A percentile compares a stretch with the other conserved stretches of the same genome.
phyloP scores from a whole-genome alignment of 2,797 vertebrate species.

The Benthosema pterotum region DNA sequence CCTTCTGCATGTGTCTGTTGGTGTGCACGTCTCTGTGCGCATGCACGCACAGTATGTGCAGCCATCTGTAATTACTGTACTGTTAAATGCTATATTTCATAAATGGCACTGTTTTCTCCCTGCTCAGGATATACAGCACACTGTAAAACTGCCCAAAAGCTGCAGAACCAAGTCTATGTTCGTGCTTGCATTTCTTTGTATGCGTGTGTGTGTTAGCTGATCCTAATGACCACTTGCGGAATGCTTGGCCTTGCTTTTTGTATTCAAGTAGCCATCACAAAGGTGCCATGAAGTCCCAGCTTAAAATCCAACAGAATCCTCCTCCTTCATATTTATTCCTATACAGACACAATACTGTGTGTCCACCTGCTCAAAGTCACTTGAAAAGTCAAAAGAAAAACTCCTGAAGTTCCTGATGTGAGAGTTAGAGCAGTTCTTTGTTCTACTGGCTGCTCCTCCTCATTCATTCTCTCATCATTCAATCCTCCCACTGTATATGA shows the following conservation, averaged over 20 bases:
- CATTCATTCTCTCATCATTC: conserved; percentile 44
- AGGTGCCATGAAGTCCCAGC: conserved; percentile 56
- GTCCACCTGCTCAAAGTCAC: not conserved
- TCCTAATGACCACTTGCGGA: conserved; percentile 42
- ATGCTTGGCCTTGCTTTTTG: conserved; percentile 47
- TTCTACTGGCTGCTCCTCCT: conserved; percentile 31
- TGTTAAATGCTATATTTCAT: conserved; percentile 63
- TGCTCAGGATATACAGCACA: conserved; percentile 57
- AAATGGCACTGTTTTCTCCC: conserved; percentile 61
- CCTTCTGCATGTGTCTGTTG: conserved; percentile 6
- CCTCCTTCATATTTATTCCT: conserved; percentile 48
- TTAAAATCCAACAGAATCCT: conserved; percentile 39
- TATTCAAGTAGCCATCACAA: conserved; percentile 44
- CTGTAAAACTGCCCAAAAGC: conserved; percentile 68
- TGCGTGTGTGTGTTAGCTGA: conserved; percentile 15
- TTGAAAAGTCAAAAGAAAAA: no score
- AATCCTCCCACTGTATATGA: conserved; percentile 54
- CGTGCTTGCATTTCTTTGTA: conserved; percentile 15
- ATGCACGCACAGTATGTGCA: conserved; percentile 21
- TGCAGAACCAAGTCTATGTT: conserved; percentile 57
- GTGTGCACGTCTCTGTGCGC: not conserved
- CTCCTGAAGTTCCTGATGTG: no score
- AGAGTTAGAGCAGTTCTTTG: no score
- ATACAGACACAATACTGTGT: conserved; percentile 59
- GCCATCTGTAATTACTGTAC: conserved; percentile 70